phyloP scores from a whole-genome alignment of 2,797 vertebrate species.

The Loris lydekkerianus region DNA sequence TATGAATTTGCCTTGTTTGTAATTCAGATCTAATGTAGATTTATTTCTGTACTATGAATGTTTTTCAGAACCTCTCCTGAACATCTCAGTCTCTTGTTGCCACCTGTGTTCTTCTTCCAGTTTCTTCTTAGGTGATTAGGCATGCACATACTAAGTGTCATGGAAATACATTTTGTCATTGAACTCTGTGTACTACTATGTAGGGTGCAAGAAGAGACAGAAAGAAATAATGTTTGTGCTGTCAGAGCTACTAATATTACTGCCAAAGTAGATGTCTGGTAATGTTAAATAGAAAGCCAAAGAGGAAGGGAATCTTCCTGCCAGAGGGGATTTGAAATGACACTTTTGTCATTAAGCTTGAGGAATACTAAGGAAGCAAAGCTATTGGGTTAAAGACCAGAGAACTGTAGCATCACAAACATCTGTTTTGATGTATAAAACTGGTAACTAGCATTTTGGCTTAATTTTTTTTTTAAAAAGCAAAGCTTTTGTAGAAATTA shows the following conservation, averaged over 20 bases:
- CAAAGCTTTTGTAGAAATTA: conserved; percentile 37
- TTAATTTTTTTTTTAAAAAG: conserved; percentile 43
- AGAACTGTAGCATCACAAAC: neutral
- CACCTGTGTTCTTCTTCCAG: conserved; percentile 71
- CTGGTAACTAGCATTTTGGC: conserved; percentile 13
- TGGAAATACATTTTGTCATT: conserved; percentile 62
- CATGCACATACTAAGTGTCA: conserved; percentile 57
- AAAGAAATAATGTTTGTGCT: conserved; percentile 17
- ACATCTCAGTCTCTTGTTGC: conserved; percentile 68
- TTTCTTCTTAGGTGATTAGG: conserved; percentile 65
- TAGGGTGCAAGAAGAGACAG: conserved; percentile 49
- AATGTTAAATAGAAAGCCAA: neutral
- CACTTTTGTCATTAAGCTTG: neutral
- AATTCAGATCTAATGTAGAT: conserved; percentile 64
- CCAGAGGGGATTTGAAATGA: conserved; percentile 42
- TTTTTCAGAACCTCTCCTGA: conserved; percentile 66
- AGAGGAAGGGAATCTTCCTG: conserved; percentile 6
- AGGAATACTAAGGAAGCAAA: neutral
- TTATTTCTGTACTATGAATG: conserved; percentile 66
- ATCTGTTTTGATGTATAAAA: conserved; percentile 54
- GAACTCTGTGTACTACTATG: conserved; percentile 51
- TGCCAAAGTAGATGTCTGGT: conserved; percentile 42
- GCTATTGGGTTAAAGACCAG: neutral
- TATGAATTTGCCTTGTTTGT: conserved; percentile 77
- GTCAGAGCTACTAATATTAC: neutral